phyloP scores from a whole-genome alignment of 2,797 vertebrate species.

The Pipistrellus kuhlii region DNA sequence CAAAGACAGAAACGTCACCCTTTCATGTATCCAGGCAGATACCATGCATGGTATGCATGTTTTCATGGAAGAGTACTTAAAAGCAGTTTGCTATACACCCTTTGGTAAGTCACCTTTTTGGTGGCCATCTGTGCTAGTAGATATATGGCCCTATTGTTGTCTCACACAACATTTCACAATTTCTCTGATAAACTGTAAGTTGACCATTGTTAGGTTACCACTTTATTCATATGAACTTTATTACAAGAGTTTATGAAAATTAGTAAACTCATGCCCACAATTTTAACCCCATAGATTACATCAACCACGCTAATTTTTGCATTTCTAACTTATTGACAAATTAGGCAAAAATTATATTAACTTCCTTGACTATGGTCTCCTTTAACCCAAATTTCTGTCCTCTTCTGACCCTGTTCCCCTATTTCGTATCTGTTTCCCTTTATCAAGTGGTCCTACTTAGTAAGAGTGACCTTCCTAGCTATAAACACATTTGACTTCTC shows the following conservation, averaged over 20 bases:
- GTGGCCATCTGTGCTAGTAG: not conserved
- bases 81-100: no score
- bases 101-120: no score
- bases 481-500: not conserved
- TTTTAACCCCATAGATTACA: not conserved
- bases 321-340: conserved; percentile 1
- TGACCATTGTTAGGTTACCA: not conserved
- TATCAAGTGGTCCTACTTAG: not conserved
- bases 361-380: not conserved
- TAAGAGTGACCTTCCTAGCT: not conserved
- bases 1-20: no score
- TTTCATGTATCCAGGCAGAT: no score
- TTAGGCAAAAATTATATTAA: not conserved
- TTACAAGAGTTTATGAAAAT: not conserved
- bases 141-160: not conserved
- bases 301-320: not conserved
- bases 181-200: not conserved
- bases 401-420: not conserved
- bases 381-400: not conserved
- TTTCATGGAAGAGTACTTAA: no score
- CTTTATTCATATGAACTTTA: not conserved
- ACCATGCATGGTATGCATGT: no score
- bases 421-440: not conserved
- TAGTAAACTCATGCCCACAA: not conserved
- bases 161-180: not conserved